Conservation (phyloP, 1,140 invertebrate genomes). For the Orius insidiosus region DNA sequence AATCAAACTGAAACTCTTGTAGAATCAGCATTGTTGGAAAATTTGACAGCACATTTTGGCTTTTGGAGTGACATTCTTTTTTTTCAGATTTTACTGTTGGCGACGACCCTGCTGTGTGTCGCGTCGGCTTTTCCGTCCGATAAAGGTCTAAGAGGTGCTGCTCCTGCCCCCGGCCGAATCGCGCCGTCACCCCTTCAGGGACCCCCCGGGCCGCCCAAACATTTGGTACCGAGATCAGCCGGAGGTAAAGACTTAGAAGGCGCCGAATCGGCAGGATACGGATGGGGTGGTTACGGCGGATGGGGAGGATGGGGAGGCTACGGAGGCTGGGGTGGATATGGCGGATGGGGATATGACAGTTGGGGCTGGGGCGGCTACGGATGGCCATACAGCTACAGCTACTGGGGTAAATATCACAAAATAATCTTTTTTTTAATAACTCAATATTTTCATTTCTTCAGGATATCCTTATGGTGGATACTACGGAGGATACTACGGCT, state of each 20-base stretch:
- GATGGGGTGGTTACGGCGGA: conserved; percentile 22
- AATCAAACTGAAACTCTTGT: no score
- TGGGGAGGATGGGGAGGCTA: neutral
- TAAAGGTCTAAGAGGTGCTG: conserved; percentile 24
- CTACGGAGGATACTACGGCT: no score
- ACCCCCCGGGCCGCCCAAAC: no score
- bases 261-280: conserved; percentile 27
- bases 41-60: no score
- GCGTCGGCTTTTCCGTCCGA: conserved; percentile 21
- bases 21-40: no score
- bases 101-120: neutral
- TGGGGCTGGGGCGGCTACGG: neutral
- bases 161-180: conserved; percentile 2
- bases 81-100: neutral
- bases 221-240: neutral
- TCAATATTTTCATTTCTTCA: no score
- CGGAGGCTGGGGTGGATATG: conserved; percentile 2
- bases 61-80: no score
- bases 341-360: neutral
- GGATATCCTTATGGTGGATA: no score
- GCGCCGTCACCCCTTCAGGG: no score
- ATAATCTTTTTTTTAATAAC: no score
- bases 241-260: conserved; percentile 24
- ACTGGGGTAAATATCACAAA: neutral
- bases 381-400: neutral